A percentile compares a stretch with the other conserved stretches of the same genome.
Conservation (phyloP, 2,888 invertebrate species). For the Maniola hyperantus region DNA sequence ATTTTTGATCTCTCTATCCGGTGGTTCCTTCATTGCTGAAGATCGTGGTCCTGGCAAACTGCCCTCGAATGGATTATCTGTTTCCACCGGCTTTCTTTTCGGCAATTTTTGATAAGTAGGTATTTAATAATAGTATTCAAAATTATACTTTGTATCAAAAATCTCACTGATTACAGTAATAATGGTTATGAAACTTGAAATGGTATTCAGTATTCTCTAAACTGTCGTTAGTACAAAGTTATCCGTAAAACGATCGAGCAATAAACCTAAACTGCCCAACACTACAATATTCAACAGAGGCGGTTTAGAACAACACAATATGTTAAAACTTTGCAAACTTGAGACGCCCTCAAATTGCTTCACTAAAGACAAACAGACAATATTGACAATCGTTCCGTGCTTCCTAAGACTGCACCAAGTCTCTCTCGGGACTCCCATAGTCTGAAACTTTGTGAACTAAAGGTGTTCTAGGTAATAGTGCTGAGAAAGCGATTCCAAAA, state of each 20-base stretch:
- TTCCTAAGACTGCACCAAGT: constrained; percentile 2
- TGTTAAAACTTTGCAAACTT: constrained; percentile 2
- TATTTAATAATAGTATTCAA: too few species aligned
- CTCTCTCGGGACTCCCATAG: not conserved
- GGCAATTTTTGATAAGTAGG: too few species aligned
- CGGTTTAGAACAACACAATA: constrained; percentile 7
- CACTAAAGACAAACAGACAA: constrained; percentile 15
- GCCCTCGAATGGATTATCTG: too few species aligned
- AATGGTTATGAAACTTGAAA: not conserved
- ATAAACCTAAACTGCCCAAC: not conserved
- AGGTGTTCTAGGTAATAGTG: not conserved
- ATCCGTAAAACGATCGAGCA: not conserved
- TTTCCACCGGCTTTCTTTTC: too few species aligned
- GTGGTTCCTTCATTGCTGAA: too few species aligned
- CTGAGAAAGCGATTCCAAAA: too few species aligned
- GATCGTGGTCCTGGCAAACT: too few species aligned
- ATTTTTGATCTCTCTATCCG: too few species aligned
- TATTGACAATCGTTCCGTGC: constrained; percentile 5
- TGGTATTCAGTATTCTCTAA: not conserved
- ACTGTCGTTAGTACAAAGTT: not conserved
- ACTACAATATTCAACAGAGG: constrained; percentile 4
- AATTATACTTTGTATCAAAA: too few species aligned
- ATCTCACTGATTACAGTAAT: too few species aligned
- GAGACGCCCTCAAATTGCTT: constrained; percentile 2
- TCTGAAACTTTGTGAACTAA: not conserved